Base-by-base conservation (phyloP, 2,888 invertebrate species). In the Gonocerus acuteangulatus region DNA sequence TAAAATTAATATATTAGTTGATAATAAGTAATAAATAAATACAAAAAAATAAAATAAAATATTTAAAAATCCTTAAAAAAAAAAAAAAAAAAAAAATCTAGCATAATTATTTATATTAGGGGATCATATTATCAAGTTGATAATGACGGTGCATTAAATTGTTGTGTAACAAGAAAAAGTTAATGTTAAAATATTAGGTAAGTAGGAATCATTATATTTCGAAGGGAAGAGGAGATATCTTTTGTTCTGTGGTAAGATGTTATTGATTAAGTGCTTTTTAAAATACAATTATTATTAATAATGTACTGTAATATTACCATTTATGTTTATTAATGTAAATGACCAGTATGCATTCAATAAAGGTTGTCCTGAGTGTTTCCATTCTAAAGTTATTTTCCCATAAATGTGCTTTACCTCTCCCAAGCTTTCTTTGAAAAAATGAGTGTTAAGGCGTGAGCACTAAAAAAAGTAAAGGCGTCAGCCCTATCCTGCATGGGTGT, bases 271-370 rank as follows among this genome's bases (percentile, higher is more conserved):
- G 63, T 65, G 65, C 65, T 65, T 65, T 65, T 65, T 48, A 63
- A 61, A 52, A 59, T 61, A 36, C 61, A 63, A n/a, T 57, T 60
- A 39, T 11, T 32, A 32, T n/a, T 15, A 49, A 47, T 60, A 51
- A 36, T 47, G 22, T 61, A 61, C 36, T 61, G 61, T 61, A 57
- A 48, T 48, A 39, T 61, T 61, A 61, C 48, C 61, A 61, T 19
- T 32, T 56, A 61, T 63, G 61, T 44, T 62, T 49, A 75, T 60
- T 56, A 75, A 76, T 76, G 69, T 71, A 69, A 68, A 70, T 76
- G 77, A 77, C 78, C 77, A 78, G 77, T 77, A 77, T 76, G 76
- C 77, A 77, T 77, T 77, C 76, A 78, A 78, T 78, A 78, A 78
- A 78, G 77, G 77, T 77, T 77, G 77, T 77, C 77, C 75, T 77